Base-by-base conservation (phyloP, 2,113 vertebrate genomes). In the Mesoclemmys tuberculata region DNA sequence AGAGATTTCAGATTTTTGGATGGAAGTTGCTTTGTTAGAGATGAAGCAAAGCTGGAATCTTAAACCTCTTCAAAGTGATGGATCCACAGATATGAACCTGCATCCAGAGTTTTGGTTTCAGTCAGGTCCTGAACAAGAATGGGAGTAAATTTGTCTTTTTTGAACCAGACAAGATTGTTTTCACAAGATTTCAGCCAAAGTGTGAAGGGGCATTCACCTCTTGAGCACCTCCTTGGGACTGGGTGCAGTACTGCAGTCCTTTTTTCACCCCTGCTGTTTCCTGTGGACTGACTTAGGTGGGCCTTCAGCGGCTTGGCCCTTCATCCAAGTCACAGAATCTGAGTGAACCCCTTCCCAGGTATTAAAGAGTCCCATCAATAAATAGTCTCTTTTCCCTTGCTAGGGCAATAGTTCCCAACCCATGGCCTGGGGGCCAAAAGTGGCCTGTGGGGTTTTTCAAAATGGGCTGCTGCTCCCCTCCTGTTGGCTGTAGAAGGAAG, bases 151-250 rank as follows among this genome's bases (percentile, higher is more conserved):
- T 71, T 71, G 18, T 68, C 8, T n/a, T n/a, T n/a, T 68, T 71
- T 38, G 64, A 94, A 88, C 1, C 1, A 27, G 82, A 85, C 58
- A 41, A 31, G 64, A 71, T 71, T 90, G 88, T 51, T 96, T 96
- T 82, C 90, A 12, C 91, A 94, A 93, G 88, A 85, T 90, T 27
- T 90, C 68, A 26, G 13, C 7, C 14, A 64, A 31, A 19, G n/a
- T 9, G 8, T 18, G 9, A 71, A 10, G n/a, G n/a, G 49, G 13
- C 49, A 35, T 21, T 68, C 18, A n/a, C 14, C 35, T 68, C 35
- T 19, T n/a, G 31, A n/a, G 35, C 61, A n/a, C 31, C 16, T 68
- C 18, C 61, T 9, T n/a, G 35, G 18, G 31, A 18, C 64, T 71
- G 64, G n/a, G 19, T 21, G 19, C n/a, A 38, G 64, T 71, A 38